Base-by-base conservation (phyloP, 2,888 invertebrate species). In the Ischnus inquisitorius region DNA sequence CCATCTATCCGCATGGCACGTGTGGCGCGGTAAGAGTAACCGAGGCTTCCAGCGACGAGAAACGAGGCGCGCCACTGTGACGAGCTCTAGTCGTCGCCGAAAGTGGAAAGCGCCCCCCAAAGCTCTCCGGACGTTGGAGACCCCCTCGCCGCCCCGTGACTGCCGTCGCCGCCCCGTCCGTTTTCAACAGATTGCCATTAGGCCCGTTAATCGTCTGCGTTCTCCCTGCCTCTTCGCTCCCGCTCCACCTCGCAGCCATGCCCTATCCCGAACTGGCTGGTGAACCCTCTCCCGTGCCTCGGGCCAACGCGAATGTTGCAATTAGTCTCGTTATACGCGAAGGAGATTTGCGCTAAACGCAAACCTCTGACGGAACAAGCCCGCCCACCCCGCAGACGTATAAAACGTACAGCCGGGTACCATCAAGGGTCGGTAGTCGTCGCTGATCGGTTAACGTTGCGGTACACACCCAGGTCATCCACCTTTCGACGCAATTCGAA, bases 191-290 rank as follows among this genome's bases (percentile, higher is more conserved):
- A 83, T 83, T 83, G 83, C 83, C 80, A 83, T 83, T 83, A 83
- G 72, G 83, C 76, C 79, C 83, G 76, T 83, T 83, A 83, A 87
- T 87, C 85, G 86, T 80, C 86, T 65, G 79, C 81, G 76, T 80
- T 62, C 71, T 64, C 48, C 72, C 77, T 54, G 41, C 62, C 41
- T 64, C 22, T 25, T 14, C 74, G 51, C 79, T 51, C 72, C 43
- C 86, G 71, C 79, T 54, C 39, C 62, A 6, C 62, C 43, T 46
- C 12, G 14, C 34, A 48, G 12, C 34, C 43, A 22, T n/a, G 54
- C 25, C 46, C 41, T 41, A n/a, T 19, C 60, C 69, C 57, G 64
- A 57, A 57, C 57, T 22, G 25, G 41, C 75, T 54, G 25, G 34
- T 57, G 65, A 39, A 5, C 51, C 8, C 34, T 34, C 65, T 34